A percentile compares a stretch with the other conserved stretches of the same genome.
Evolutionary conservation across 1,140 invertebrate genomes (phyloP).

Genomic region (Subanguina moxae): DNA sequence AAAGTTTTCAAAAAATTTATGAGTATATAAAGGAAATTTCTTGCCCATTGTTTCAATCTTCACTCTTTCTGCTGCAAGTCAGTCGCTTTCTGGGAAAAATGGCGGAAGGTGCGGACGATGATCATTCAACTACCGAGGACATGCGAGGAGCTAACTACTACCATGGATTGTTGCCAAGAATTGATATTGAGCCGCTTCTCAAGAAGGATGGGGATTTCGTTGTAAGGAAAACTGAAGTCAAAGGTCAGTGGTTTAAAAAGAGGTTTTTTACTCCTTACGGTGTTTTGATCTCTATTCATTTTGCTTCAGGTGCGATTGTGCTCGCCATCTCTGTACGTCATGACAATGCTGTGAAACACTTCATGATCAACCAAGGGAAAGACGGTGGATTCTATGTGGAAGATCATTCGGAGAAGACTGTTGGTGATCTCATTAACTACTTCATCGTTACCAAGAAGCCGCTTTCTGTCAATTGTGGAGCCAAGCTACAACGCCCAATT

Average conservation of each 20-base stretch:
- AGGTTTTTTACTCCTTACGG: not conserved
- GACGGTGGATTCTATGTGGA: constrained; percentile 17
- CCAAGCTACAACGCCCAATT: constrained; percentile 24
- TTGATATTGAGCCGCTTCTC: constrained; percentile 36
- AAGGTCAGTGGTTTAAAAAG: constrained; percentile 11
- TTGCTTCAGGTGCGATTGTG: constrained; percentile 26
- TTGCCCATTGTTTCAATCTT: too few species aligned
- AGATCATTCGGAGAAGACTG: constrained; percentile 28
- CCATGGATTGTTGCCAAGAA: constrained; percentile 30
- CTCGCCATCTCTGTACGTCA: constrained; percentile 29
- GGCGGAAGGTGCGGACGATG: constrained; percentile 10
- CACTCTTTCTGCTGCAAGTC: too few species aligned
- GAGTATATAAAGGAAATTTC: too few species aligned
- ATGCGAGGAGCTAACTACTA: constrained; percentile 28
- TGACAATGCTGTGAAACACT: constrained; percentile 26
- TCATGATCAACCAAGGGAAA: constrained; percentile 36
- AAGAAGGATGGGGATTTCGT: constrained; percentile 36
- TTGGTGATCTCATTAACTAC: constrained; percentile 30
- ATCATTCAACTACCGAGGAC: constrained; percentile 37
- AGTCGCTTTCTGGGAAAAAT: too few species aligned
- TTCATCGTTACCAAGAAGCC: constrained; percentile 14
- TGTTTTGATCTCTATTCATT: not conserved
- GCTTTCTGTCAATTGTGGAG: constrained; percentile 5
- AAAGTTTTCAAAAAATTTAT: too few species aligned
- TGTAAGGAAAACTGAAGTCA: constrained; percentile 38